phyloP scores from a whole-genome alignment of 2,113 vertebrate species.

The Todiramphus chloris region DNA sequence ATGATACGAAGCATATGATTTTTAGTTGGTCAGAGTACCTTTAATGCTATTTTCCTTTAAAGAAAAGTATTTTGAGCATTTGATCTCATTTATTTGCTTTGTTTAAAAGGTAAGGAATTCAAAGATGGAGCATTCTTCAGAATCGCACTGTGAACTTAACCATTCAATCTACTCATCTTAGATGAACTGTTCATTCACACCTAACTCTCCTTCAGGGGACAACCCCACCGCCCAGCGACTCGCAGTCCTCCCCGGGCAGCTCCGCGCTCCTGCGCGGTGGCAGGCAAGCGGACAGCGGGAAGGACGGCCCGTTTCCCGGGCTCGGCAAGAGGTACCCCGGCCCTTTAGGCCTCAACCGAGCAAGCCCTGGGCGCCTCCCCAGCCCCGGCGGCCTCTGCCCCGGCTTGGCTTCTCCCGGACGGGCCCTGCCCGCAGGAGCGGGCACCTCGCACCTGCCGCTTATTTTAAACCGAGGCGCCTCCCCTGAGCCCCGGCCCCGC shows the following conservation, averaged over 20 bases:
- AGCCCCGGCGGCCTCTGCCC: no score
- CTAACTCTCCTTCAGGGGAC: fast-evolving
- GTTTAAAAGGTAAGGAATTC: neutral
- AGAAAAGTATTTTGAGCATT: neutral
- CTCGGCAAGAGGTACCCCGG: no score
- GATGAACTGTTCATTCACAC: neutral
- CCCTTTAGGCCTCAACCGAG: fast-evolving
- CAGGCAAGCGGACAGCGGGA: fast-evolving
- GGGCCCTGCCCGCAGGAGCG: neutral
- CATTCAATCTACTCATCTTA: fast-evolving
- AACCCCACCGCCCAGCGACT: fast-evolving
- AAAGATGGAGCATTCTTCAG: fast-evolving
- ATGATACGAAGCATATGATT: fast-evolving
- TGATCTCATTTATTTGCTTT: neutral
- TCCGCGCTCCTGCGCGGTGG: fast-evolving
- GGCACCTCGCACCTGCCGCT: neutral
- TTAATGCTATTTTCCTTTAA: neutral
- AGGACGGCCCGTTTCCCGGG: neutral
- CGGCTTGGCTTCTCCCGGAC: neutral
- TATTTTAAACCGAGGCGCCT: no score
- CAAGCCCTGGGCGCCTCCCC: neutral
- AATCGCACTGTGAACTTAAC: fast-evolving
- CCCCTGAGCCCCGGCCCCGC: no score
- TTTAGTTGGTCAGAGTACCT: neutral
- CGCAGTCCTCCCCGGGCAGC: fast-evolving